A percentile compares a stretch with the other conserved stretches of the same genome.
Evolutionary conservation across 1,140 invertebrate genomes (phyloP).

Genomic region (Drosophila pruinosa): DNA sequence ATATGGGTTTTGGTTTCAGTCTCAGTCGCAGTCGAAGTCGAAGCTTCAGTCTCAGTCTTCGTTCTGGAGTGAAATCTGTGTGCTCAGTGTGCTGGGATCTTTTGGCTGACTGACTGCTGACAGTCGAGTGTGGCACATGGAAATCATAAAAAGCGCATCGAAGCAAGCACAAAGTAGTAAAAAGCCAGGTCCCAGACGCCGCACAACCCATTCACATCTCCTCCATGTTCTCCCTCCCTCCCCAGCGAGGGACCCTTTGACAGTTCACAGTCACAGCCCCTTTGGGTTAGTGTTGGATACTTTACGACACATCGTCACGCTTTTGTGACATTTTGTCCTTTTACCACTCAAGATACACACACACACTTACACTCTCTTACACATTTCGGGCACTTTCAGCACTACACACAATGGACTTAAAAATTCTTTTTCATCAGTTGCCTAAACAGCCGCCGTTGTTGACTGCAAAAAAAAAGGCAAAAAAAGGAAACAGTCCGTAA

Average conservation of each 20-base stretch:
- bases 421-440: constrained; percentile 75
- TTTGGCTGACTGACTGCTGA: constrained; percentile 52
- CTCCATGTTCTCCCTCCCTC: background rate
- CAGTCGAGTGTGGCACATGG: constrained; percentile 46
- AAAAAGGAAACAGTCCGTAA: constrained; percentile 27
- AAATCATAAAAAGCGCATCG: constrained; percentile 53
- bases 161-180: constrained; percentile 46
- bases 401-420: constrained; percentile 72
- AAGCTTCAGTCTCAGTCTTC: constrained; percentile 11
- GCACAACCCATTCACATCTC: background rate
- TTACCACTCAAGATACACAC: constrained; percentile 59
- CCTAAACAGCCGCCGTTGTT: constrained; percentile 27
- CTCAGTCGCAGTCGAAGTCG: constrained; percentile 2
- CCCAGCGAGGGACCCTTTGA: background rate
- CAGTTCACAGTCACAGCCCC: constrained; percentile 32
- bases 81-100: background rate
- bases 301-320: constrained; percentile 82
- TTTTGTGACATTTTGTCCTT: constrained; percentile 82
- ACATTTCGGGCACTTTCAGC: constrained; percentile 59
- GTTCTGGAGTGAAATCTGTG: constrained; percentile 7
- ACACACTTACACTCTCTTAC: constrained; percentile 28
- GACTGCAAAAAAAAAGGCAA: constrained; percentile 30
- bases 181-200: constrained; percentile 38
- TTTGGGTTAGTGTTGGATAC: constrained; percentile 62
- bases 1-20: constrained; percentile 21